phyloP scores from a whole-genome alignment of 2,113 vertebrate genomes.

The Cercopithecus mona region DNA sequence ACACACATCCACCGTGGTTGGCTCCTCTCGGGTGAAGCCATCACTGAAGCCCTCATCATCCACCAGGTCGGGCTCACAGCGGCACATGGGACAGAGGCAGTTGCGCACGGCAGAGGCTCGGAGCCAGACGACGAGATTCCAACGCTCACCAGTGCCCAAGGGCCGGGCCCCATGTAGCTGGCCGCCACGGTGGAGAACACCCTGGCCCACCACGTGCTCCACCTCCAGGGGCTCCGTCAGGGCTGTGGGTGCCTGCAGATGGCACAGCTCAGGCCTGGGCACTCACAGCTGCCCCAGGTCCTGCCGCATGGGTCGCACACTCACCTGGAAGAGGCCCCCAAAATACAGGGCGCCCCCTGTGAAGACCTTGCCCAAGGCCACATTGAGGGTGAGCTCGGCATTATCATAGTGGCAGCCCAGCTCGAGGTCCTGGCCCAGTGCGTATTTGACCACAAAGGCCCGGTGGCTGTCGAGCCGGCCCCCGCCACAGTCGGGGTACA shows the following conservation, averaged over 20 bases:
- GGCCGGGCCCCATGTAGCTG: constrained; percentile 95
- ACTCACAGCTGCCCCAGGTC: accelerated
- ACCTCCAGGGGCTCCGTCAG: constrained; percentile 89
- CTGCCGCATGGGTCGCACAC: background rate
- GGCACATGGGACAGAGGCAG: constrained; percentile 95
- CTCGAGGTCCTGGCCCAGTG: constrained; percentile 89
- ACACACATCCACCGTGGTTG: constrained; percentile 66
- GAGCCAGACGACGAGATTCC: constrained; percentile 98
- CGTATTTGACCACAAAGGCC: constrained; percentile 95
- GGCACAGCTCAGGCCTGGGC: background rate
- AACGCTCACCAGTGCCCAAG: constrained; percentile 91
- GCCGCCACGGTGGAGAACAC: constrained; percentile 93
- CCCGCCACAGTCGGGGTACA: constrained; percentile 93
- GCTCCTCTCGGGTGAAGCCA: constrained; percentile 87
- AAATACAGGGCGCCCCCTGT: constrained; percentile 95
- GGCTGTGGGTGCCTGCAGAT: constrained; percentile 85
- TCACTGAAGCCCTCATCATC: constrained; percentile 90
- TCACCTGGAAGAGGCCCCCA: constrained; percentile 93
- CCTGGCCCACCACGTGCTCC: constrained; percentile 85
- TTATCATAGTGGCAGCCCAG: constrained; percentile 96
- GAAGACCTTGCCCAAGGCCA: constrained; percentile 94
- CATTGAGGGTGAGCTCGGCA: constrained; percentile 94
- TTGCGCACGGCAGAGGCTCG: constrained; percentile 91
- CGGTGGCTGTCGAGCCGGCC: constrained; percentile 93
- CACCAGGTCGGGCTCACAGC: constrained; percentile 85